A percentile compares a stretch with the other conserved stretches of the same genome.
These are phyloP conservation scores for Eulimnadia texana DNA, from an alignment of 1,140 invertebrate species.

Conservation along the genomic window DNA sequence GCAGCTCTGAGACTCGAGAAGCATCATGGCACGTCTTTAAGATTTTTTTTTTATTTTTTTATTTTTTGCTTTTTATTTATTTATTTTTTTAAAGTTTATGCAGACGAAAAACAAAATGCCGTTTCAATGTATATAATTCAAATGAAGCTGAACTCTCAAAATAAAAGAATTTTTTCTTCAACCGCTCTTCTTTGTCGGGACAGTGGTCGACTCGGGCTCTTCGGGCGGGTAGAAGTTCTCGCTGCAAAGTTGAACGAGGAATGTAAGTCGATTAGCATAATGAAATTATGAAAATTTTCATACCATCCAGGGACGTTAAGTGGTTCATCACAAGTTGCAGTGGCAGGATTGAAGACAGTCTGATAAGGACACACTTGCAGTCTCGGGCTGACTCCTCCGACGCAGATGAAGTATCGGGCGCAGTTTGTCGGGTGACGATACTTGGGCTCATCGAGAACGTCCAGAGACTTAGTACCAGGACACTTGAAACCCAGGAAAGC, in stretches of 20 bases:
- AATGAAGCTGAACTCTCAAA: too few relatives aligned
- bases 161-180: too few relatives aligned
- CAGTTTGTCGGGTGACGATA: slow-evolving; percentile 44
- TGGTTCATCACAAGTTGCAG: slow-evolving; percentile 63
- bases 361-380: slow-evolving; percentile 69
- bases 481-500: slow-evolving; percentile 52
- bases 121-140: too few relatives aligned
- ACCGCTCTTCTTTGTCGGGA: too few relatives aligned
- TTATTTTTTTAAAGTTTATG: too few relatives aligned
- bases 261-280: not conserved
- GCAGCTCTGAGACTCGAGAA: not conserved
- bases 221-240: slow-evolving; percentile 1
- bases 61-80: too few relatives aligned
- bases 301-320: slow-evolving; percentile 77
- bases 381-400: slow-evolving; percentile 67
- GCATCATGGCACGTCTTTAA: not conserved
- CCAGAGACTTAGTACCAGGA: slow-evolving; percentile 27
- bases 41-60: not conserved
- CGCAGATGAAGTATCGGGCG: slow-evolving; percentile 76
- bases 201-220: too few relatives aligned
- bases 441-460: not conserved
- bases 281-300: slow-evolving; percentile 19
- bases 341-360: slow-evolving; percentile 70
- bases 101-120: too few relatives aligned
- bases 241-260: not conserved